These are phyloP conservation scores for Microcebus jonahi DNA, from an alignment of 2,113 vertebrate species.

Conservation along the genomic window DNA sequence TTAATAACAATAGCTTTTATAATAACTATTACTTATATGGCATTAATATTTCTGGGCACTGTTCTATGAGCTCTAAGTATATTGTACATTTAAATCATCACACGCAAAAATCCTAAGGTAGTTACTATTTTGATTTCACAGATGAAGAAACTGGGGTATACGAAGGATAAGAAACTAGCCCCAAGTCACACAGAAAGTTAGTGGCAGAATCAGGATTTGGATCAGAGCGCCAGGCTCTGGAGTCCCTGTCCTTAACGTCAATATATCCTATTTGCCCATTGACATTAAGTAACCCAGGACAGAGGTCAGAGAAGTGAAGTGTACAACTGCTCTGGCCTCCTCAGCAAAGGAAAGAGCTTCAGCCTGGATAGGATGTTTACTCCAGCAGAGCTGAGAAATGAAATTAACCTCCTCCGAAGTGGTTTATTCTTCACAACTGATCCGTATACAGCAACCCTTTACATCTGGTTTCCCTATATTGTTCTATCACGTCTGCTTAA, in stretches of 20 bases:
- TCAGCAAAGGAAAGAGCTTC: not conserved
- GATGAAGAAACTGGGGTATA: not conserved
- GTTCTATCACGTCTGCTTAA: not conserved
- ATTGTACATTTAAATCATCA: not conserved
- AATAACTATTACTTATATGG: not conserved
- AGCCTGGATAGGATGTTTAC: not conserved
- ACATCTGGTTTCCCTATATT: not conserved
- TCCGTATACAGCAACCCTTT: not conserved
- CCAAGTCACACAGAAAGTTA: not conserved
- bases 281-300: accelerated
- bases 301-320: not conserved
- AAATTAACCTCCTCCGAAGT: not conserved
- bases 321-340: not conserved
- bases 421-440: not conserved
- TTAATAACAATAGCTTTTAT: not conserved
- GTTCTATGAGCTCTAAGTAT: not conserved
- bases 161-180: not conserved
- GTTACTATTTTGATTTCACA: not conserved
- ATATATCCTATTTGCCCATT: not conserved
- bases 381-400: not conserved
- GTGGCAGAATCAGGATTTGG: not conserved
- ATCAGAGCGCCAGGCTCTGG: not conserved
- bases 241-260: not conserved
- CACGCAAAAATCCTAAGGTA: not conserved
- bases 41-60: not conserved